Evolutionary conservation across 2,888 invertebrate genomes (phyloP), one percentile per base, ranked within the genome.

Genomic region (Drosophila pseudotakahashii): DNA sequence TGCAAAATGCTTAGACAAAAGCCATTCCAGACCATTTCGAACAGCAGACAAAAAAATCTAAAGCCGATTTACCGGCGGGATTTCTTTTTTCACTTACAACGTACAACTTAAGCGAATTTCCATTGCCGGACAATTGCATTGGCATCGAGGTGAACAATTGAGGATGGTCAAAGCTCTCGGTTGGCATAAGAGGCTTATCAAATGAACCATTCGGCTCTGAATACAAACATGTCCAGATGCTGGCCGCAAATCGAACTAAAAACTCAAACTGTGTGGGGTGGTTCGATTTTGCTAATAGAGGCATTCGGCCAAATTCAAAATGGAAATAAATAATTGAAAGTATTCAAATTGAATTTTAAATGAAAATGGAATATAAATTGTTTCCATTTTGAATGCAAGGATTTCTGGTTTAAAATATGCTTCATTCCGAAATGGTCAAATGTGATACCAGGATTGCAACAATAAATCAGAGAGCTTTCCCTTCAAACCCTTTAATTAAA

Each of bases 61-160:
- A 74, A 74, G 54, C 73, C 69, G 68, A 74, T 74, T 73, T 69
- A 45, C 54, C 58, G 11, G 42, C 16, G 6, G 48, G n/a, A 26
- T 41, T 61, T 55, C 61, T 44, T 42, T 39, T 42, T 34, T 37
- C 39, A 47, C 19, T 42, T 11, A 6, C 19, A 23, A 9, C 10
- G 26, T 11, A 13, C 5, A 39, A 66, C 37, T 23, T 52, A 53
- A 13, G 30, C 50, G 48, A 67, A 48, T 58, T 69, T 57, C 44
- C 59, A 69, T 14, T 68, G 59, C 70, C 58, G 59, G 59, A 44
- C 70, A 69, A 68, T 68, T 68, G 50, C 52, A 58, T 32, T n/a
- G 37, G 42, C 36, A 60, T 58, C 16, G 39, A 54, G 54, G 34
- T 47, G 54, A 45, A 67, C 53, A 66, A 67, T 67, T 26, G 54